phyloP scores from a whole-genome alignment of 1,140 invertebrate species.

The Archivesica marissinica region DNA sequence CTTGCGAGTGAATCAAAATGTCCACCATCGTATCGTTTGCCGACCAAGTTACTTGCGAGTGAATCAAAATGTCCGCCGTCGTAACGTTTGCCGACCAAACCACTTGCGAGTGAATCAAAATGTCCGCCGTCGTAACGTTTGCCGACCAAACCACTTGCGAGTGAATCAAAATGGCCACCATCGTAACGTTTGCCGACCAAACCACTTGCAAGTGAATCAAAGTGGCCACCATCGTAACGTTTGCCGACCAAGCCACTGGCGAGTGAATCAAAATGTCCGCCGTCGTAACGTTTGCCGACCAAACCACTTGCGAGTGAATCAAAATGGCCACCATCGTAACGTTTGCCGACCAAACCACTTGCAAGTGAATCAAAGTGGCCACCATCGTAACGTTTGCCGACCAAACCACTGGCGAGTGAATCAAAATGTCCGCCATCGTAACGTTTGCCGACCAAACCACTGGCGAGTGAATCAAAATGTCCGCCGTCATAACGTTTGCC shows the following conservation, averaged over 20 bases:
- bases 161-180: constrained; percentile 32
- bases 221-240: constrained; percentile 51
- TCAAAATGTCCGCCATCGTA: constrained; percentile 52
- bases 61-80: constrained; percentile 52
- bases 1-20: constrained; percentile 56
- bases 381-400: constrained; percentile 68
- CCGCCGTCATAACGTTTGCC: constrained; percentile 59
- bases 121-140: constrained; percentile 61
- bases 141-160: constrained; percentile 73
- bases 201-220: constrained; percentile 45
- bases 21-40: constrained; percentile 54
- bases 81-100: constrained; percentile 68
- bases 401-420: constrained; percentile 65
- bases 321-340: constrained; percentile 35
- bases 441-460: constrained; percentile 71
- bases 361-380: constrained; percentile 59
- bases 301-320: constrained; percentile 68
- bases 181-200: constrained; percentile 59
- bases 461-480: constrained; percentile 67
- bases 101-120: constrained; percentile 68
- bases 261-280: constrained; percentile 31
- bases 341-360: constrained; percentile 67
- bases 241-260: constrained; percentile 66
- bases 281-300: constrained; percentile 65
- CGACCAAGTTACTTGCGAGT: constrained; percentile 65